Conservation (phyloP, 2,888 invertebrate genomes). For the Chrysolina americana region DNA sequence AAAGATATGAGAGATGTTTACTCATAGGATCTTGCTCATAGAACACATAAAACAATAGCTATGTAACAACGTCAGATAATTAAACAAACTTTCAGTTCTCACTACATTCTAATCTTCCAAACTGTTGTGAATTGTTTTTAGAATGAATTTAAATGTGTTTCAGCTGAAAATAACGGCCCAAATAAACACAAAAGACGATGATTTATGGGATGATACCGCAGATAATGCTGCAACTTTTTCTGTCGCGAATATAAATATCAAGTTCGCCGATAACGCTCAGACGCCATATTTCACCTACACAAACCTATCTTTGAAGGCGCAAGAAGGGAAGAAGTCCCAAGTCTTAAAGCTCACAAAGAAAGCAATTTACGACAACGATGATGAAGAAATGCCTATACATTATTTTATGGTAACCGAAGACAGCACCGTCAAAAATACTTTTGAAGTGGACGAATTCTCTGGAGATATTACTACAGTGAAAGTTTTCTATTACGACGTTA, state of each 20-base stretch:
- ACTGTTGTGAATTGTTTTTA: no score
- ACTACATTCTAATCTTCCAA: no score
- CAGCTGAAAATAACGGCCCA: conserved; percentile 47
- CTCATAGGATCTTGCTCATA: no score
- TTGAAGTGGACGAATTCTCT: conserved; percentile 46
- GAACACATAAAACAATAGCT: no score
- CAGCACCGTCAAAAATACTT: conserved; percentile 39
- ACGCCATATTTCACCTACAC: conserved; percentile 48
- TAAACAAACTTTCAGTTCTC: no score
- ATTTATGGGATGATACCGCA: conserved; percentile 20
- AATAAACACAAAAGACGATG: conserved; percentile 28
- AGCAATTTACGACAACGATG: conserved; percentile 36
- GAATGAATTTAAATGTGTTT: conserved; percentile 20
- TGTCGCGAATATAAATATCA: conserved; percentile 39
- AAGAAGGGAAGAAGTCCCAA: conserved; percentile 39
- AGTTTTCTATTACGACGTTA: conserved; percentile 70
- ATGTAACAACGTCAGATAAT: no score
- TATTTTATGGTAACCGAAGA: conserved; percentile 48
- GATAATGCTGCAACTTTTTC: conserved; percentile 44
- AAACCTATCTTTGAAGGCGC: conserved; percentile 40
- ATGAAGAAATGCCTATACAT: conserved; percentile 34
- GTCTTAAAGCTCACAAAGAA: conserved; percentile 18
- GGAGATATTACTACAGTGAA: conserved; percentile 51
- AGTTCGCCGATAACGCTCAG: conserved; percentile 47
- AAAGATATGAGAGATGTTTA: no score